These are phyloP conservation scores for Bombyx huttoni DNA, from an alignment of 2,888 invertebrate species.

Conservation along the genomic window DNA sequence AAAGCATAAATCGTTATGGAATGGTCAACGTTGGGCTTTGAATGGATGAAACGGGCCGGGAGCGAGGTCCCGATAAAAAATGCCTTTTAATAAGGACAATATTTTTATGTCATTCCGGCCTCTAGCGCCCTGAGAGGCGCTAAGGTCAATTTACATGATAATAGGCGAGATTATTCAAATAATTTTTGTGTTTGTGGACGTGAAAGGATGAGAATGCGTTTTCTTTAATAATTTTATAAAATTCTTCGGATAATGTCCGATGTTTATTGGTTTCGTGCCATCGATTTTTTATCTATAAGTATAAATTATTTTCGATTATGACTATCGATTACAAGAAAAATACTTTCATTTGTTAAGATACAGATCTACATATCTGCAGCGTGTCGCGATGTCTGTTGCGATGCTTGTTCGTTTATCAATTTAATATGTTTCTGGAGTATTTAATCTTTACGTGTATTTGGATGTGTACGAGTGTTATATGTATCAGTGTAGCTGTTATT, in stretches of 20 bases:
- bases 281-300: constrained; percentile 2
- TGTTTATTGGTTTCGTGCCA: background rate
- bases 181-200: constrained; percentile 24
- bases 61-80: constrained; percentile 29
- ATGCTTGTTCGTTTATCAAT: no score
- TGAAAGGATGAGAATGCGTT: constrained; percentile 20
- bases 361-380: no score
- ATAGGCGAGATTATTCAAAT: constrained; percentile 41
- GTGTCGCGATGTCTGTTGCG: no score
- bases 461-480: background rate
- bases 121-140: constrained; percentile 55
- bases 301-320: background rate
- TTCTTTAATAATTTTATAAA: constrained; percentile 18
- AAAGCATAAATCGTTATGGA: constrained; percentile 69
- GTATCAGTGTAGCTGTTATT: background rate
- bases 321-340: background rate
- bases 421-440: no score
- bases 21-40: constrained; percentile 51
- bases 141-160: constrained; percentile 55
- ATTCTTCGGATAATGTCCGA: constrained; percentile 9
- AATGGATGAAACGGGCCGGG: constrained; percentile 30
- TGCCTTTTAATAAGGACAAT: constrained; percentile 33
- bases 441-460: no score
- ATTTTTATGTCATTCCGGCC: constrained; percentile 39
- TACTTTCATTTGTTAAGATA: no score